phyloP scores from a whole-genome alignment of 2,888 invertebrate genomes.

The Xiphydria camelus region DNA sequence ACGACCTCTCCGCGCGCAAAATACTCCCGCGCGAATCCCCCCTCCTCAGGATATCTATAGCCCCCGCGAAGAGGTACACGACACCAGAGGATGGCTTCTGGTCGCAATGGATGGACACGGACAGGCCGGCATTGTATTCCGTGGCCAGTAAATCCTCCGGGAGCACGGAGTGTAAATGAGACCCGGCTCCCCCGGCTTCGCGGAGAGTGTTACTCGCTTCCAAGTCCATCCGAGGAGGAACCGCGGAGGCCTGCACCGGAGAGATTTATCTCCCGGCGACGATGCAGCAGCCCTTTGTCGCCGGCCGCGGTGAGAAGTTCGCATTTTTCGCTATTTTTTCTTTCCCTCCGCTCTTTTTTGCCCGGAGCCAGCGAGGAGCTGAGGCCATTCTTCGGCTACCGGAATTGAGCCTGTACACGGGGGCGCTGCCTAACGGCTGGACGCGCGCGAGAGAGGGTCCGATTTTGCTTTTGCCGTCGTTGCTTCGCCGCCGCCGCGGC shows the following conservation, averaged over 20 bases:
- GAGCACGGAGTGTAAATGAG: conserved; percentile 55
- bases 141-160: conserved; percentile 54
- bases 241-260: neutral
- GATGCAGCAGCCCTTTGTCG: conserved; percentile 49
- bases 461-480: neutral
- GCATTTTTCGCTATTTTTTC: conserved; percentile 54
- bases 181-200: conserved; percentile 26
- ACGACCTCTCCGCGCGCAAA: neutral
- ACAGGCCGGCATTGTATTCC: conserved; percentile 57
- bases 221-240: conserved; percentile 23
- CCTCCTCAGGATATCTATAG: conserved; percentile 43
- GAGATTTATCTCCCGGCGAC: conserved; percentile 35
- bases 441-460: neutral
- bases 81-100: conserved; percentile 42
- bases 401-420: conserved; percentile 29
- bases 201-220: conserved; percentile 21
- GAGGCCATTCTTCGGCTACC: conserved; percentile 35
- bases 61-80: conserved; percentile 42
- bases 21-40: neutral
- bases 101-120: conserved; percentile 54
- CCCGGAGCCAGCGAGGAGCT: too few species aligned
- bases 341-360: conserved; percentile 18
- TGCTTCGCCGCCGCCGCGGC: neutral
- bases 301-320: conserved; percentile 52
- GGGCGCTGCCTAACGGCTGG: neutral